A percentile compares a stretch with the other conserved stretches of the same genome.
These are phyloP conservation scores for Eilema depressum DNA, from an alignment of 2,888 invertebrate genomes.

Conservation along the genomic window DNA sequence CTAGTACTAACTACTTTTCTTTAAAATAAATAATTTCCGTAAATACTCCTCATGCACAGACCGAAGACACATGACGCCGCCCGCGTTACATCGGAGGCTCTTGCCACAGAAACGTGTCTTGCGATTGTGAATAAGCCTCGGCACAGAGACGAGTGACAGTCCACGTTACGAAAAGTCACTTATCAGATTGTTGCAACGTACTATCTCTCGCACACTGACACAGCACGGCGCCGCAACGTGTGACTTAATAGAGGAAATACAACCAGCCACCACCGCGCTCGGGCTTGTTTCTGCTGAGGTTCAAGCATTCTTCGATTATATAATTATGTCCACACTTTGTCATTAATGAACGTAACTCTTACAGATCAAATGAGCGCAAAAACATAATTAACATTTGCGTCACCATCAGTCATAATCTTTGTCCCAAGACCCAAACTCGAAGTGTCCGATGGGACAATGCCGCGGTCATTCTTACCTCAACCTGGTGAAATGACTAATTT, in stretches of 20 bases:
- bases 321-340: background rate
- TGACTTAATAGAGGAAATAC: background rate
- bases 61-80: too few relatives aligned
- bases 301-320: background rate
- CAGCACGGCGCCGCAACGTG: constrained; percentile 29
- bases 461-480: background rate
- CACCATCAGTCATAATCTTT: background rate
- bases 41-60: too few relatives aligned
- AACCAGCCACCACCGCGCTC: background rate
- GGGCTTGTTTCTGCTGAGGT: background rate
- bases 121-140: background rate
- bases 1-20: too few relatives aligned
- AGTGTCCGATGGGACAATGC: background rate
- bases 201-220: constrained; percentile 16
- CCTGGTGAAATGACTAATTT: background rate
- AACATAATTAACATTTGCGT: background rate
- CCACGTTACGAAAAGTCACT: constrained; percentile 6
- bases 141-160: constrained; percentile 6
- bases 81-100: too few relatives aligned
- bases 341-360: background rate
- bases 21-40: too few relatives aligned
- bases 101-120: background rate
- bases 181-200: constrained; percentile 47
- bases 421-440: background rate
- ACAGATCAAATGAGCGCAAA: constrained; percentile 1